Percentiles rank a stretch among this genome's conserved stretches.
These are phyloP conservation scores for Chrysodeixis includens DNA, from an alignment of 2,888 invertebrate genomes.

Conservation along the genomic window DNA sequence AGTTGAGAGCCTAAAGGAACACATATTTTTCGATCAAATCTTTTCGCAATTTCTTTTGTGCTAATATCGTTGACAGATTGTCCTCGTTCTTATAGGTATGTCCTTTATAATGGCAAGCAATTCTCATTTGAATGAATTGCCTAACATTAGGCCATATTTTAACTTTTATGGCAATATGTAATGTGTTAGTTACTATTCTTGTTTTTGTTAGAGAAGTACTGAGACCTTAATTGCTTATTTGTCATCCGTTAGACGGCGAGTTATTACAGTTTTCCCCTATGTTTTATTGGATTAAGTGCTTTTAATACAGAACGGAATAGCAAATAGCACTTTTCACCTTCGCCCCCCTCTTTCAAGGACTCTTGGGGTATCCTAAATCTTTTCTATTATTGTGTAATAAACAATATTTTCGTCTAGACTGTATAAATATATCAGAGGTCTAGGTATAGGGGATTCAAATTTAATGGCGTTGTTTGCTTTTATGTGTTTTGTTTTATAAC, in stretches of 20 bases:
- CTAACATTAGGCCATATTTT: slow-evolving; percentile 31
- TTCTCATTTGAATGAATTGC: slow-evolving; percentile 38
- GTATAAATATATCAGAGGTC: slow-evolving; percentile 63
- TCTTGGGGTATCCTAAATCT: slow-evolving; percentile 62
- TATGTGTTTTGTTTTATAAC: slow-evolving; percentile 67
- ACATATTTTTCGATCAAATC: slow-evolving; percentile 11
- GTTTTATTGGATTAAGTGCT: slow-evolving; percentile 64
- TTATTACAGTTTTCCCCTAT: slow-evolving; percentile 58
- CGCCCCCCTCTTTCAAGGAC: slow-evolving; percentile 61
- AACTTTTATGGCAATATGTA: slow-evolving; percentile 42
- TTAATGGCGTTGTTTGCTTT: slow-evolving; percentile 66
- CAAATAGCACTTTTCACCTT: slow-evolving; percentile 71
- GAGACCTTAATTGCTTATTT: slow-evolving; percentile 61
- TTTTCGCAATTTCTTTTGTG: slow-evolving; percentile 10
- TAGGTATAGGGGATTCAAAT: slow-evolving; percentile 64
- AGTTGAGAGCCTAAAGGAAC: slow-evolving; percentile 8
- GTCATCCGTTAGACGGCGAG: slow-evolving; percentile 60
- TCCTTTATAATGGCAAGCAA: slow-evolving; percentile 23
- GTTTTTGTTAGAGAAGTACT: slow-evolving; percentile 32
- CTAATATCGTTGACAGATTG: slow-evolving; percentile 19
- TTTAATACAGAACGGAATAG: slow-evolving; percentile 60
- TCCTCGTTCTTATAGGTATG: slow-evolving; percentile 10
- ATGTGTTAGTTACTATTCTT: slow-evolving; percentile 28
- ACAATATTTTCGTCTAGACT: slow-evolving; percentile 74
- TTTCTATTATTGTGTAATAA: slow-evolving; percentile 67